A percentile compares a stretch with the other conserved stretches of the same genome.
Conservation (phyloP, 2,888 invertebrate genomes). For the Pherbina coryleti region DNA sequence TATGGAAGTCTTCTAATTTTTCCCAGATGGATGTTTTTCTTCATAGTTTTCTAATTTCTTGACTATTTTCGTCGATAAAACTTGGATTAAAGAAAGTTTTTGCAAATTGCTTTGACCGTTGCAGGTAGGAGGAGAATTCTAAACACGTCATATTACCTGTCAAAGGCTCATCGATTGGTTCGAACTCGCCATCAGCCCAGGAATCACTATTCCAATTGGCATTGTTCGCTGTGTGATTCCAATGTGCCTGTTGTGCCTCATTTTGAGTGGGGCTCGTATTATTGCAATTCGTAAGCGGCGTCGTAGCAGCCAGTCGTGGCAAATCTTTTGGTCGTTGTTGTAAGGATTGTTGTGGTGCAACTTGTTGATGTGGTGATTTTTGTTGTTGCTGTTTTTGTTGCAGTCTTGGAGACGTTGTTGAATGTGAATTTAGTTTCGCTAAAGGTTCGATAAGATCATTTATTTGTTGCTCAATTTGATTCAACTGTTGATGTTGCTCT, state of each 20-base stretch:
- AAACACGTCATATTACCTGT: too few species aligned
- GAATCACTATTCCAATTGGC: constrained; percentile 71
- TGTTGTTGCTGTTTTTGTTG: constrained; percentile 19
- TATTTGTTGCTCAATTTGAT: constrained; percentile 62
- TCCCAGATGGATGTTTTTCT: too few species aligned
- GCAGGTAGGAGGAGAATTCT: too few species aligned
- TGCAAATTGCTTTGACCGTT: background rate
- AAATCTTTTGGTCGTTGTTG: constrained; percentile 66
- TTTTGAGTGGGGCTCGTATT: constrained; percentile 61
- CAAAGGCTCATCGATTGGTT: constrained; percentile 79
- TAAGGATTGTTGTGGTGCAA: constrained; percentile 49
- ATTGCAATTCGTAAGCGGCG: constrained; percentile 65
- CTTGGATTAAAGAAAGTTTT: background rate
- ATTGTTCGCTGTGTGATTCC: constrained; percentile 66
- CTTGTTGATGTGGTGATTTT: constrained; percentile 27
- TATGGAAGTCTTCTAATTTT: too few species aligned
- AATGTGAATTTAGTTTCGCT: constrained; percentile 61
- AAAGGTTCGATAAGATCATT: constrained; percentile 65
- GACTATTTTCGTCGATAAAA: too few species aligned
- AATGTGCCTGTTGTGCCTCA: constrained; percentile 52
- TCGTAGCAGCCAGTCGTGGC: constrained; percentile 59
- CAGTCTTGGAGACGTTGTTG: constrained; percentile 58
- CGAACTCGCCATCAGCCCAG: constrained; percentile 87
- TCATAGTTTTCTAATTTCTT: too few species aligned
- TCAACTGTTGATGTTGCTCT: constrained; percentile 63